Evolutionary conservation across 1,140 invertebrate species (phyloP).

Genomic region (Ectropis grisescens): DNA sequence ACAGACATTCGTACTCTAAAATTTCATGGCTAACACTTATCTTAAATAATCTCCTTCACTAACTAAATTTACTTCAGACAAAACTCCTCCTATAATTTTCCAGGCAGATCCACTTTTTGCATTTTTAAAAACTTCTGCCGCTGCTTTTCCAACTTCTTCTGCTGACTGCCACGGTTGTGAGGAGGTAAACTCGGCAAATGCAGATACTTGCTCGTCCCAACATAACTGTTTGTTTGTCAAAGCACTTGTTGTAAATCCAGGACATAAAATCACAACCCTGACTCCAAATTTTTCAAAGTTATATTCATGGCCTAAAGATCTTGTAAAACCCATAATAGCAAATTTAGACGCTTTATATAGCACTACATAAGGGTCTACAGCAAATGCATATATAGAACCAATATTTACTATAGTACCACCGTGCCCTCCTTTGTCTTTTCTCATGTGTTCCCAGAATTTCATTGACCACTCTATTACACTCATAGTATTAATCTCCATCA

Average conservation of each 20-base stretch:
- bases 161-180: background rate
- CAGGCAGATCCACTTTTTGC: slow-evolving; percentile 1
- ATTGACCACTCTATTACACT: slow-evolving; percentile 25
- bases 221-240: slow-evolving; percentile 15
- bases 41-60: no score
- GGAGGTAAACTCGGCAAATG: background rate
- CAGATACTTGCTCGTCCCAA: background rate
- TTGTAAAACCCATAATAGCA: slow-evolving; percentile 66
- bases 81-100: background rate
- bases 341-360: slow-evolving; percentile 77
- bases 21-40: no score
- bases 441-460: slow-evolving; percentile 55
- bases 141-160: slow-evolving; percentile 2
- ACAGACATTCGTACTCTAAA: no score
- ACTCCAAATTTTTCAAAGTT: slow-evolving; percentile 67
- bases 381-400: slow-evolving; percentile 72
- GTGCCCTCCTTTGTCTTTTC: slow-evolving; percentile 68
- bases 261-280: slow-evolving; percentile 60
- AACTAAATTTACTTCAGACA: no score
- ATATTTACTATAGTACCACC: slow-evolving; percentile 75
- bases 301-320: slow-evolving; percentile 58
- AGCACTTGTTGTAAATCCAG: slow-evolving; percentile 55
- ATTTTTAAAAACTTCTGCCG: background rate
- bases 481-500: slow-evolving; percentile 17
- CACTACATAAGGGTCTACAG: slow-evolving; percentile 70